Conservation (phyloP, 1,140 invertebrate species). For the Drosophila lowei region DNA sequence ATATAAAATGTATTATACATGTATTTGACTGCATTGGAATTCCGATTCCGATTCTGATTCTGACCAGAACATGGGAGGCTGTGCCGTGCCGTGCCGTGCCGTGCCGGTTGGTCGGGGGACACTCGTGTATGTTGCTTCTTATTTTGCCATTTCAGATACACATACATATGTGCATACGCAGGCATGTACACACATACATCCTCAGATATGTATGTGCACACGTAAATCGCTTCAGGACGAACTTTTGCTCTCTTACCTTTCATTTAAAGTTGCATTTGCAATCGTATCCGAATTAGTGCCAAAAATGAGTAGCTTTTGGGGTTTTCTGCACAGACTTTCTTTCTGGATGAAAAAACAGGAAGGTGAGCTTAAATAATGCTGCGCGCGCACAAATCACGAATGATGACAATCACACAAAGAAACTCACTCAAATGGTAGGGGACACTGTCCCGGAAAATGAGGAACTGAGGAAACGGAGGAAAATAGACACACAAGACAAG, state of each 20-base stretch:
- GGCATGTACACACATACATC: not conserved
- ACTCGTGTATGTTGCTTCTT: too few species aligned
- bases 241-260: too few species aligned
- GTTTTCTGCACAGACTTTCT: constrained; percentile 28
- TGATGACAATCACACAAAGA: not conserved
- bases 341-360: constrained; percentile 14
- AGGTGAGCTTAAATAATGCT: constrained; percentile 14
- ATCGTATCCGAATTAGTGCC: not conserved
- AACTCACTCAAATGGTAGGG: constrained; percentile 35
- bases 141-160: not conserved
- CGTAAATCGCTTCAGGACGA: too few species aligned
- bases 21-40: too few species aligned
- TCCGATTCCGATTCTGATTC: too few species aligned
- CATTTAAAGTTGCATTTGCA: not conserved
- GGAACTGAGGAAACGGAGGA: not conserved
- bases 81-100: too few species aligned
- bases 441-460: constrained; percentile 16
- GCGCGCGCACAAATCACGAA: constrained; percentile 25
- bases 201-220: not conserved
- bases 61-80: too few species aligned
- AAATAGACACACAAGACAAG: not conserved
- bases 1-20: too few species aligned
- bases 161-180: not conserved
- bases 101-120: too few species aligned
- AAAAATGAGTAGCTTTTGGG: not conserved